These are phyloP conservation scores for Tragopan temminckii DNA, from an alignment of 2,797 vertebrate species.

Conservation along the genomic window DNA sequence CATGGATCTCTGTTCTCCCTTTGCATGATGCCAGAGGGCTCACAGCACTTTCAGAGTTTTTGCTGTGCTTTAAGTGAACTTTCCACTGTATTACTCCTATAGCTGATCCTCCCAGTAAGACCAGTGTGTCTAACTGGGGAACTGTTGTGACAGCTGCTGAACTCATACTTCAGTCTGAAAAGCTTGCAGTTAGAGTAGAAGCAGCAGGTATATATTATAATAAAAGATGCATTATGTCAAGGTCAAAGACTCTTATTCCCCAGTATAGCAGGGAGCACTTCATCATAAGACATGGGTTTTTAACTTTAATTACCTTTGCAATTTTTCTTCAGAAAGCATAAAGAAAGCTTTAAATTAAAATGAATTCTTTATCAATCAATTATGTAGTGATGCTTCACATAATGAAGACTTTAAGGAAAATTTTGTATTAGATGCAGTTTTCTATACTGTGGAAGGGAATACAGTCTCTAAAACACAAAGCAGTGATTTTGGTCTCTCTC, in stretches of 20 bases:
- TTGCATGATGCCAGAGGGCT: neutral
- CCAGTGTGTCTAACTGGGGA: neutral
- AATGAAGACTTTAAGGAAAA: neutral
- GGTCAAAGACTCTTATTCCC: neutral
- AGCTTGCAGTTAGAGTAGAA: neutral
- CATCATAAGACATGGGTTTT: neutral
- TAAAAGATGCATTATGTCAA: neutral
- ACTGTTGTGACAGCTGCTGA: neutral
- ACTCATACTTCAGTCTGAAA: neutral
- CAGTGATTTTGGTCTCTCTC: neutral
- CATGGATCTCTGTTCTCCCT: neutral
- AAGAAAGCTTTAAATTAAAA: neutral
- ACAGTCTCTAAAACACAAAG: neutral
- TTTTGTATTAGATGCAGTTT: neutral
- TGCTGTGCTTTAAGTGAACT: neutral
- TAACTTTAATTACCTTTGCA: neutral
- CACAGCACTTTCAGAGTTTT: neutral
- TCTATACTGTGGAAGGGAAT: neutral
- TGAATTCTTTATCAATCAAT: neutral
- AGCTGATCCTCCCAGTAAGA: neutral
- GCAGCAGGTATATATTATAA: neutral
- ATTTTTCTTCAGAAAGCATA: neutral
- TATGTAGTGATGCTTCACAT: neutral
- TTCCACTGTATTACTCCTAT: neutral
- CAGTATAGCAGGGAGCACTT: neutral